Conservation (phyloP, 2,113 vertebrate species). For the Thalassoma bifasciatum region DNA sequence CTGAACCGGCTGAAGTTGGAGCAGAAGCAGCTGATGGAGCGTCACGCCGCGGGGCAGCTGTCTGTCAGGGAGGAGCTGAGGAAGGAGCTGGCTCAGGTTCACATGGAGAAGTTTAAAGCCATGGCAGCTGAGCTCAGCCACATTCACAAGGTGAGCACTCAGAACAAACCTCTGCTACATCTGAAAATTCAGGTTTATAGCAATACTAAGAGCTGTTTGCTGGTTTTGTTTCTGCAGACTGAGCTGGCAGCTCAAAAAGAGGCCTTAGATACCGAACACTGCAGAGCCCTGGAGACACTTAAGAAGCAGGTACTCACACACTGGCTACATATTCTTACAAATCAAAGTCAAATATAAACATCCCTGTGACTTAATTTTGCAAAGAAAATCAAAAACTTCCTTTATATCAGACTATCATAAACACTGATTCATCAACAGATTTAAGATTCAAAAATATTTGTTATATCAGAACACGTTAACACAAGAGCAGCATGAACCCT, state of each 20-base stretch:
- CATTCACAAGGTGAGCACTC: slow-evolving; percentile 84
- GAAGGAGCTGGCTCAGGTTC: slow-evolving; percentile 78
- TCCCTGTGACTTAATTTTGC: too few species aligned
- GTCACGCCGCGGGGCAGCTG: slow-evolving; percentile 74
- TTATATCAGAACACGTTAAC: too few species aligned
- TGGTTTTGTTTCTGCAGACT: slow-evolving; percentile 57
- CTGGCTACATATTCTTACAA: neutral
- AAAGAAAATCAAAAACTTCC: too few species aligned
- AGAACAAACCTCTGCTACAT: neutral
- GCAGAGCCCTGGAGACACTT: slow-evolving; percentile 77
- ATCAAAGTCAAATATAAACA: too few species aligned
- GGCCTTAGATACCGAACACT: slow-evolving; percentile 82
- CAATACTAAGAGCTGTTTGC: neutral
- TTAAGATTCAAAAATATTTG: too few species aligned
- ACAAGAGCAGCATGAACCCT: too few species aligned
- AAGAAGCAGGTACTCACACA: slow-evolving; percentile 73
- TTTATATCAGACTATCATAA: too few species aligned
- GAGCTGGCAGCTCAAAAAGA: slow-evolving; percentile 79
- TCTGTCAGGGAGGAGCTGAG: slow-evolving; percentile 75
- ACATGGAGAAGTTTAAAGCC: slow-evolving; percentile 83
- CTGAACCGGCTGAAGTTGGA: slow-evolving; percentile 57
- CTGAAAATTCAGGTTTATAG: neutral
- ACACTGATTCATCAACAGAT: too few species aligned
- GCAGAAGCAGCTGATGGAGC: slow-evolving; percentile 64
- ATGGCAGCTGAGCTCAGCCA: slow-evolving; percentile 83